Base-by-base conservation (phyloP, 2,797 vertebrate species). In the Psittacula echo region DNA sequence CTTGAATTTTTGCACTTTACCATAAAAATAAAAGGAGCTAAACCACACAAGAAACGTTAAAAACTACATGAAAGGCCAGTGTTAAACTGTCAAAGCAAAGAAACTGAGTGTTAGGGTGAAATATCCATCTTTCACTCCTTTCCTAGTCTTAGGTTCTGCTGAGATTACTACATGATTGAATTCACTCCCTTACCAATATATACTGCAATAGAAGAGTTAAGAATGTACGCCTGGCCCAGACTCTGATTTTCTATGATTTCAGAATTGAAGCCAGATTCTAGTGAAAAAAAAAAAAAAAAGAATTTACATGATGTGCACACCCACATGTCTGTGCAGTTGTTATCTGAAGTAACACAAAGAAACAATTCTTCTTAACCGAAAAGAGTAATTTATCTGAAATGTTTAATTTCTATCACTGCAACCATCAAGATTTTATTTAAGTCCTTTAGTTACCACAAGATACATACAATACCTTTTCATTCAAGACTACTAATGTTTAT, bases 391-490 rank as follows among this genome's bases (percentile, higher is more conserved):
- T 94, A 80, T 62, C 74, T 79, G 45, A 82, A 89, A 81, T 47
- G 22, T 30, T 81, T 90, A 62, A 88, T 90, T 93, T 83, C 79
- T 94, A 95, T 56, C 56, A 86, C 26, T 78, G 42, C 45, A 81
- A 90, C 30, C 26, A 92, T 65, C 70, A 78, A 72, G 5, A 65
- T 37, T 89, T 87, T 80, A 47, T 74, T 87, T 79, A 96, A 93
- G 32, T 81, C 44, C 76, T 89, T 51, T 75, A 90, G 54, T 66
- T 95, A 94, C 50, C 64, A 61, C 3, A 58, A 27, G 44, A 87
- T 64, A 91, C 87, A 94, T 54, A 68, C 34, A 94, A 94, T 67
- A 93, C 45, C 75, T 87, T 85, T 58, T 81, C 58, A 87, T 91
- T 92, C 39, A 93, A 74, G 67, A 83, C 77, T 89, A 61, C 79